Percentiles rank a stretch among this genome's conserved stretches.
Conservation (phyloP, 2,888 invertebrate genomes). For the Mythimna pallens region DNA sequence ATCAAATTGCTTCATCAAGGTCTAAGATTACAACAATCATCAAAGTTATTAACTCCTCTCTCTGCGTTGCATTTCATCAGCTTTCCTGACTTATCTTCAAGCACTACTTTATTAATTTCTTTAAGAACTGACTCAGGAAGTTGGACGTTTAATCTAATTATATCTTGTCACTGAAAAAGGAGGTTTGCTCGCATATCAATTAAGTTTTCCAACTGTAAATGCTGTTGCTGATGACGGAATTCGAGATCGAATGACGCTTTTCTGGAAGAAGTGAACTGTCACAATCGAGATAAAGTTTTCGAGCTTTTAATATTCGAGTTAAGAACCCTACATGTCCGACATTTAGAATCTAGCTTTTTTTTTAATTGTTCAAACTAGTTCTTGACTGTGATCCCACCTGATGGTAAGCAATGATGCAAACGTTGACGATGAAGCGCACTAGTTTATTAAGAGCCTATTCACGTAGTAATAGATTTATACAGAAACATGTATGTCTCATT, state of each 20-base stretch:
- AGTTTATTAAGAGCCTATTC: no score
- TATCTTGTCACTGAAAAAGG: conserved; percentile 44
- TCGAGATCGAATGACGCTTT: not conserved
- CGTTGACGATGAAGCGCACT: no score
- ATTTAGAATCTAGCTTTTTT: not conserved
- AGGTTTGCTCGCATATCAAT: conserved; percentile 16
- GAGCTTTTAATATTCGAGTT: not conserved
- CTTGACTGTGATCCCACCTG: no score
- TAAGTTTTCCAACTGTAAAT: conserved; percentile 13
- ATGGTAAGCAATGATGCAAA: no score
- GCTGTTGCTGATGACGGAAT: not conserved
- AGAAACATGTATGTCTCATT: no score
- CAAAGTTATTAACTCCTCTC: conserved; percentile 50
- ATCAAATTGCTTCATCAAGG: conserved; percentile 66
- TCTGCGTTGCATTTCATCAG: conserved; percentile 24
- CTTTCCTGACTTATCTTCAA: conserved; percentile 40
- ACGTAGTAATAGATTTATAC: no score
- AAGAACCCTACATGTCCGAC: not conserved
- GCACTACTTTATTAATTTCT: conserved; percentile 38
- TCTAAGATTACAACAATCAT: conserved; percentile 62
- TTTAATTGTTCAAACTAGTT: no score
- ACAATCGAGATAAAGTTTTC: not conserved
- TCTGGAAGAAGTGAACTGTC: not conserved
- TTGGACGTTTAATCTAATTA: conserved; percentile 32
- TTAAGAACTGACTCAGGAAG: conserved; percentile 27